Conservation (phyloP, 2,888 invertebrate species). For the Uropetala carovei region DNA sequence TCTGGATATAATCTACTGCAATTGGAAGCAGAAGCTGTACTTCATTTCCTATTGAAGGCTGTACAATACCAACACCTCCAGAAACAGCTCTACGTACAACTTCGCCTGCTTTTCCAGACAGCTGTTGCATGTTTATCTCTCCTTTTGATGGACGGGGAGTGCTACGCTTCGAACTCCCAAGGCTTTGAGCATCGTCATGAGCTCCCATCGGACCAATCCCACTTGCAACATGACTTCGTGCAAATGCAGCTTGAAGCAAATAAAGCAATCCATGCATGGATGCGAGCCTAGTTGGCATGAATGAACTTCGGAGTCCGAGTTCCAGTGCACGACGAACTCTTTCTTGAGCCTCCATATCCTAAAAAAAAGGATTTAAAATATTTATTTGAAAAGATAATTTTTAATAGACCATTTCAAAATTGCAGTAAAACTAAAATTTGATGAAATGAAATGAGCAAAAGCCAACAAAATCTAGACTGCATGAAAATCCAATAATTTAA, state of each 20-base stretch:
- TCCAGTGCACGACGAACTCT: conserved; percentile 80
- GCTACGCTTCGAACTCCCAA: conserved; percentile 1
- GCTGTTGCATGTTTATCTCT: conserved; percentile 54
- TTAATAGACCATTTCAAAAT: neutral
- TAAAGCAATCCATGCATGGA: conserved; percentile 83
- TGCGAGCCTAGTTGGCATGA: conserved; percentile 80
- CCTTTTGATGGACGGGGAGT: conserved; percentile 33
- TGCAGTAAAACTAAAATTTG: no score
- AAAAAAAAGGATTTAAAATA: conserved; percentile 68
- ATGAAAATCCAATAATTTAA: no score
- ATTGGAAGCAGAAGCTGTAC: conserved; percentile 45
- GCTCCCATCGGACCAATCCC: conserved; percentile 42
- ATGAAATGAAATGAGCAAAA: no score
- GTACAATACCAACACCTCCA: conserved; percentile 46
- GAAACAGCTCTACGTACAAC: conserved; percentile 42
- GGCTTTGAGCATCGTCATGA: neutral
- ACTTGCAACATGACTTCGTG: conserved; percentile 12
- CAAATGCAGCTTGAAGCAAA: conserved; percentile 77
- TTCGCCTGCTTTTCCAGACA: conserved; percentile 42
- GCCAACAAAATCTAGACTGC: no score
- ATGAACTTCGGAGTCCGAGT: conserved; percentile 79
- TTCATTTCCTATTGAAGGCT: conserved; percentile 37
- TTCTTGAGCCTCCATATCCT: conserved; percentile 80
- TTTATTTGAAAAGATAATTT: neutral
- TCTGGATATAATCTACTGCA: conserved; percentile 77